phyloP scores from a whole-genome alignment of 2,113 vertebrate species.

The Pachyramphus minor region DNA sequence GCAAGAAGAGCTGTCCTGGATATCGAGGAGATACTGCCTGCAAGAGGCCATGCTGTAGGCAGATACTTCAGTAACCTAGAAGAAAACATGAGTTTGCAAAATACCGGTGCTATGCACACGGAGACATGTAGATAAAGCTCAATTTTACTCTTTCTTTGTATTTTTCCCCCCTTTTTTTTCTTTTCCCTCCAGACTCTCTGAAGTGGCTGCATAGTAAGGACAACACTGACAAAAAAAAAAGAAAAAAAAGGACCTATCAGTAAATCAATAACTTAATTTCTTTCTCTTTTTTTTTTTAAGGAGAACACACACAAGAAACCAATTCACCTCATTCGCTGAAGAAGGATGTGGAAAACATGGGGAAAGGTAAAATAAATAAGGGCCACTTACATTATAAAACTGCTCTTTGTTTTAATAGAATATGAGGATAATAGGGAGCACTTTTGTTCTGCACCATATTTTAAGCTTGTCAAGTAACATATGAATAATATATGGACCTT shows the following conservation, averaged over 20 bases:
- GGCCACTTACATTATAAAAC: slow-evolving; percentile 34
- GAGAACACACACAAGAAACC: slow-evolving; percentile 85
- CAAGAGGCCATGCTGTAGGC: neutral
- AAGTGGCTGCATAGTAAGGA: neutral
- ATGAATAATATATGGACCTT: slow-evolving; percentile 86
- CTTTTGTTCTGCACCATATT: slow-evolving; percentile 77
- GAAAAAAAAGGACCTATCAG: neutral
- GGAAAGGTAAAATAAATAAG: slow-evolving; percentile 87
- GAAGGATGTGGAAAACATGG: slow-evolving; percentile 96
- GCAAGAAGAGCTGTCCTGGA: neutral
- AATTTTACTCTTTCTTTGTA: neutral
- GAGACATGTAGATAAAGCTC: neutral
- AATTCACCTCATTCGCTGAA: slow-evolving; percentile 87
- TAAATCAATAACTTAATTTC: slow-evolving; percentile 40
- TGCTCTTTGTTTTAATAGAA: slow-evolving; percentile 70
- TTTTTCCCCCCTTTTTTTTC: neutral
- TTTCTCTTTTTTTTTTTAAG: slow-evolving; percentile 67
- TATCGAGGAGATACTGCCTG: neutral
- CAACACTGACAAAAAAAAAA: neutral
- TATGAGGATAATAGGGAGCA: slow-evolving; percentile 72
- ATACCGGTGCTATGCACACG: rapidly evolving
- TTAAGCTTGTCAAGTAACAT: slow-evolving; percentile 83
- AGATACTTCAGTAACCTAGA: neutral
- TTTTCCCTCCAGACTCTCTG: neutral
- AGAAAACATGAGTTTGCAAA: neutral